Base-by-base conservation (phyloP, 2,797 vertebrate species). In the Lagocephalus sceleratus region DNA sequence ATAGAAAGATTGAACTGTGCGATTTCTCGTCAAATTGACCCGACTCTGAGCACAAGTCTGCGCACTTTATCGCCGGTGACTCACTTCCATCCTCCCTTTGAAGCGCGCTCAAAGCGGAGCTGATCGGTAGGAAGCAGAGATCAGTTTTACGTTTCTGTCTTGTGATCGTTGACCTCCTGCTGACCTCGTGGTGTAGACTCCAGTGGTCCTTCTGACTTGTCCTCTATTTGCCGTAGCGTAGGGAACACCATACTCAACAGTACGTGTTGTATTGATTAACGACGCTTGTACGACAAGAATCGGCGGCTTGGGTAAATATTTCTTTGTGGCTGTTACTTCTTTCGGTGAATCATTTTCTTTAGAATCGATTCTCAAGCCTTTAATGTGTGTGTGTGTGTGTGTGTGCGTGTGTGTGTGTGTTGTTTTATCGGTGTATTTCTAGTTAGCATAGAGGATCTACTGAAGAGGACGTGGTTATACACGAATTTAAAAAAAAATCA, bases 211-310 rank as follows among this genome's bases (percentile, higher is more conserved):
- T 47, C 50, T 47, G 40, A 19, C 12, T 54, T 41, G 76, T 83
- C 38, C 60, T 81, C 70, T 77, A 76, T 76, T 65, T 68, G 58
- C 52, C 25, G 78, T 81, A 78, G 71, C 50, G 12, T 80, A 79
- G 70, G 40, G 51, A 56, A 17, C 19, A 48, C 51, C 50, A 39
- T 73, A 57, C 47, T 73, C 61, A 53, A 68, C 32, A 63, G 51
- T 60, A 63, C 64, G 61, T 83, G 64, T 66, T 35, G 73, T 80
- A 56, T 71, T 84, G 57, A 64, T 44, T 63, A 54, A 47, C 68
- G 45, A 54, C 63, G 74, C 76, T 79, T 72, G 47, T 47, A 61
- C 11, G 52, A 60, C 66, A 45, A 68, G 77, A 70, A 71, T 54
- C 57, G 47, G 21, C 60, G 2, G 51, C 73, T 57, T 20, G 25